Conservation (phyloP, 2,888 invertebrate genomes). For the Sinelater perroti region DNA sequence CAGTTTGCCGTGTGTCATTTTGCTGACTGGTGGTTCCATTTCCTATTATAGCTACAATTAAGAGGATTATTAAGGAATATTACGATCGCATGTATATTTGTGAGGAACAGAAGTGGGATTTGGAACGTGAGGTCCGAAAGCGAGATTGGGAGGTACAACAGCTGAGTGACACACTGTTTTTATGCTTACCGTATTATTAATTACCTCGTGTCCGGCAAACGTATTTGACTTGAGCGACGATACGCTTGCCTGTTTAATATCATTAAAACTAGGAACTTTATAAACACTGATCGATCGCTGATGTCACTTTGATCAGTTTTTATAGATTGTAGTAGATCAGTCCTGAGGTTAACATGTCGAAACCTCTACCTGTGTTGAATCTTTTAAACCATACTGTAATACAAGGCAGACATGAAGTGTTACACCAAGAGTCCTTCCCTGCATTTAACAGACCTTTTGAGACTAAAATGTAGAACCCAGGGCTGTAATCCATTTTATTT, state of each 20-base stretch:
- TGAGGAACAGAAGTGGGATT: conserved; percentile 99
- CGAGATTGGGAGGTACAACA: conserved; percentile 97
- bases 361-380: conserved; percentile 42
- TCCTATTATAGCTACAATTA: conserved; percentile 81
- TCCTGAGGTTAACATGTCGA: conserved; percentile 45
- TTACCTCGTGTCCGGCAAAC: conserved; percentile 20
- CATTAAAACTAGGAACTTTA: conserved; percentile 11
- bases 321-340: conserved; percentile 37
- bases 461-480: conserved; percentile 43
- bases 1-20: conserved; percentile 39
- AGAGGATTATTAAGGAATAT: conserved; percentile 94
- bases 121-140: conserved; percentile 99
- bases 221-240: conserved; percentile 8
- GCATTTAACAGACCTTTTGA: conserved; percentile 25
- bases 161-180: conserved; percentile 40
- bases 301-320: conserved; percentile 24
- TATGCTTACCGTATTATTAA: conserved; percentile 29
- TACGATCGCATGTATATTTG: conserved; percentile 96
- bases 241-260: conserved; percentile 10
- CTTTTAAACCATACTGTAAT: conserved; percentile 35
- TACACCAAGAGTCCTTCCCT: conserved; percentile 52
- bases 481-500: conserved; percentile 42
- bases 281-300: conserved; percentile 20
- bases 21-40: conserved; percentile 60
- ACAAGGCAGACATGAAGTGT: conserved; percentile 57